Evolutionary conservation across 1,140 invertebrate species (phyloP).

Genomic region (Brachionus manjavacas): DNA sequence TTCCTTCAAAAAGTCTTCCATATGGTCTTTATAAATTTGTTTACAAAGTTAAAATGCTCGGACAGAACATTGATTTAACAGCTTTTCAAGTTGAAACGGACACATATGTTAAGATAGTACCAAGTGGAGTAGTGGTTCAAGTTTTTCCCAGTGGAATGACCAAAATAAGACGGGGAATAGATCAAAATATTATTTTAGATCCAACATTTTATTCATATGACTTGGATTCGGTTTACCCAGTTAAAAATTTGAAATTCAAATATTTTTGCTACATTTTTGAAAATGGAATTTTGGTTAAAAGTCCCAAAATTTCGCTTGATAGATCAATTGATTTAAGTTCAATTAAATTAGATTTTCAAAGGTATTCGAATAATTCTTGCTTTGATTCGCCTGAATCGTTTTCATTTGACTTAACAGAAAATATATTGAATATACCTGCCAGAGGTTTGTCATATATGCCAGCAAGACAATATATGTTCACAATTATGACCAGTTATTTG

Average conservation of each 20-base stretch:
- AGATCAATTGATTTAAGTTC: not conserved
- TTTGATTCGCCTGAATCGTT: conserved; percentile 9
- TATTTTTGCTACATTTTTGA: not conserved
- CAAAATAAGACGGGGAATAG: conserved; percentile 7
- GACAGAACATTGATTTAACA: not conserved
- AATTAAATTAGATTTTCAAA: not conserved
- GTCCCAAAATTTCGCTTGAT: not conserved
- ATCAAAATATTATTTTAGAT: conserved; percentile 36
- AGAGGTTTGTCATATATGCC: not conserved
- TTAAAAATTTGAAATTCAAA: conserved; percentile 29
- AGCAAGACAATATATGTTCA: not conserved
- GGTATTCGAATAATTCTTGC: not conserved
- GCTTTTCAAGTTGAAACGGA: not conserved
- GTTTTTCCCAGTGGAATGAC: conserved; percentile 8
- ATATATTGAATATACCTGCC: not conserved
- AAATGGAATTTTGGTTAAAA: conserved; percentile 9
- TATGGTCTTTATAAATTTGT: conserved; percentile 31
- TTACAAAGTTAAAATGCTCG: not conserved
- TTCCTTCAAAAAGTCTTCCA: not conserved
- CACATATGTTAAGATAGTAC: conserved; percentile 22
- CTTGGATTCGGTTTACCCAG: not conserved
- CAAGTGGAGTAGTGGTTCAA: conserved; percentile 2
- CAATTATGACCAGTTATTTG: not conserved
- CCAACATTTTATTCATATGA: conserved; percentile 23
- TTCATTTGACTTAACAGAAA: not conserved